phyloP scores from a whole-genome alignment of 2,888 invertebrate genomes.

The Podotricha telesiphe region DNA sequence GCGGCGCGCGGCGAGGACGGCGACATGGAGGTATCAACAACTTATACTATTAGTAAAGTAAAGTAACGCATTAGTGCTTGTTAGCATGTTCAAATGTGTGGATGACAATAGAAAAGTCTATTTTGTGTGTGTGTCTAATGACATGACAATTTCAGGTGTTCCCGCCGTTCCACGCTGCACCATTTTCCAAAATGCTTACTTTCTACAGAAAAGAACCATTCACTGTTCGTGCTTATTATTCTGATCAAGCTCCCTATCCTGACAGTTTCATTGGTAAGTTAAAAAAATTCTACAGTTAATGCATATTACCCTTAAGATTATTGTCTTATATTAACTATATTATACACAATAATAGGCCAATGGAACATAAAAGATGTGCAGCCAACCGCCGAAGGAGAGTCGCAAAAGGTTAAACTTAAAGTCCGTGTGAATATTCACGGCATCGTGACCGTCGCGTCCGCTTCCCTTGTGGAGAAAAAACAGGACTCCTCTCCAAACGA shows the following conservation, averaged over 20 bases:
- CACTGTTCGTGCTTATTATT: constrained; percentile 92
- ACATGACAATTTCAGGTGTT: constrained; percentile 89
- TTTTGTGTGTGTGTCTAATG: too few relatives aligned
- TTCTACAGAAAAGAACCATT: constrained; percentile 96
- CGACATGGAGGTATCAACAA: constrained; percentile 90
- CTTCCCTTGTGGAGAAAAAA: constrained; percentile 91
- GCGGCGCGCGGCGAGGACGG: constrained; percentile 87
- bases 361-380: constrained; percentile 92
- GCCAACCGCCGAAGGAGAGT: constrained; percentile 93
- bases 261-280: constrained; percentile 90
- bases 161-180: constrained; percentile 93
- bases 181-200: constrained; percentile 97
- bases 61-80: too few relatives aligned
- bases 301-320: neutral
- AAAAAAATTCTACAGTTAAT: neutral
- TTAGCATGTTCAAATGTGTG: too few relatives aligned
- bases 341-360: constrained; percentile 75
- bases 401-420: constrained; percentile 98
- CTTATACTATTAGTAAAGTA: too few relatives aligned
- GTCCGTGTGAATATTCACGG: constrained; percentile 97
- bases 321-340: neutral
- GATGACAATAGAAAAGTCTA: too few relatives aligned
- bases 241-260: constrained; percentile 89
- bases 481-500: constrained; percentile 76
- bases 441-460: constrained; percentile 93